These are phyloP conservation scores for Turritopsis dohrnii DNA, from an alignment of 30 jellyfish, hydroid and myxozoan genomes.

Conservation along the genomic window DNA sequence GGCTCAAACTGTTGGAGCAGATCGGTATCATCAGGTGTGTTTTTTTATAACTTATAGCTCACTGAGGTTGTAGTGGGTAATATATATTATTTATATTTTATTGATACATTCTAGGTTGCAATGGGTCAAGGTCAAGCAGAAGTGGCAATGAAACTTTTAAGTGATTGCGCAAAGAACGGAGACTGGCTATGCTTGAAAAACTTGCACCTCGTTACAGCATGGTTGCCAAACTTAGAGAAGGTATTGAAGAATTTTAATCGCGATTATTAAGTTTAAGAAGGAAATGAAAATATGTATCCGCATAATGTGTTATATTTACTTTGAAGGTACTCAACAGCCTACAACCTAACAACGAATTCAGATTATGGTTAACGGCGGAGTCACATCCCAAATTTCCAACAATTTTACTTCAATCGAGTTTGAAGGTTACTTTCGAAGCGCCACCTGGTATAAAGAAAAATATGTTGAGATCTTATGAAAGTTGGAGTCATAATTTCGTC, in stretches of 20 bases:
- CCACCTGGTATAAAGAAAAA: slow-evolving; percentile 96
- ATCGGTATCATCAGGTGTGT: slow-evolving; percentile 68
- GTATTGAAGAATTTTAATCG: slow-evolving; percentile 32
- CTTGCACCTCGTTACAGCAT: slow-evolving; percentile 83
- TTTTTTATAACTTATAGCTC: neutral
- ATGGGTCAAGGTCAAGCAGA: slow-evolving; percentile 99
- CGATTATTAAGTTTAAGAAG: neutral
- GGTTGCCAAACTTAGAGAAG: slow-evolving; percentile 83
- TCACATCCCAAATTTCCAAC: slow-evolving; percentile 89
- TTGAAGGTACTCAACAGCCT: slow-evolving; percentile 67
- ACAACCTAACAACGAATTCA: slow-evolving; percentile 81
- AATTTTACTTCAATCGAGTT: slow-evolving; percentile 75
- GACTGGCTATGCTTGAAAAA: slow-evolving; percentile 90
- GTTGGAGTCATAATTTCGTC: slow-evolving; percentile 78
- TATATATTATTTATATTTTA: neutral
- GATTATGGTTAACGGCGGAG: slow-evolving; percentile 95
- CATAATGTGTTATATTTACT: neutral
- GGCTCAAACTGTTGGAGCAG: slow-evolving; percentile 66
- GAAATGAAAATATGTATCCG: neutral
- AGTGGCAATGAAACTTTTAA: slow-evolving; percentile 57
- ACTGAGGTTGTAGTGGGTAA: neutral
- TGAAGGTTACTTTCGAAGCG: slow-evolving; percentile 91
- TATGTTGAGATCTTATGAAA: slow-evolving; percentile 84
- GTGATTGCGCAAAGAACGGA: slow-evolving; percentile 61
- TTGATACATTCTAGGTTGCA: slow-evolving; percentile 55